Evolutionary conservation across 2,113 vertebrate species (phyloP), one percentile per base, ranked within the genome.

Genomic region (Anser brachyrhynchus): DNA sequence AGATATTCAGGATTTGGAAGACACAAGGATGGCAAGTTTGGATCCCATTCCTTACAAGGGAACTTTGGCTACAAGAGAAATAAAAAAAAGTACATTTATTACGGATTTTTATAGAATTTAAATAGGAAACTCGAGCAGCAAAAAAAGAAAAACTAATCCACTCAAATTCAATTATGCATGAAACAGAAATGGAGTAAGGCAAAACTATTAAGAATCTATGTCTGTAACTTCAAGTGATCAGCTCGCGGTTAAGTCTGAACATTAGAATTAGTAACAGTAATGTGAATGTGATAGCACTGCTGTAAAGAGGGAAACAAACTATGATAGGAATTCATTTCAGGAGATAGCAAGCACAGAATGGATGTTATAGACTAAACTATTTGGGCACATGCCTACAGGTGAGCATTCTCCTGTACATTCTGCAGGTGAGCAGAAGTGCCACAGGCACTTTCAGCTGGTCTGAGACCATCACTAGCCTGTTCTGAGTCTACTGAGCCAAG

Each of bases 1-100:
- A 99, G 97, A 97, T 99, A 99, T 71, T 99, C 99, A 6, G 99
- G 99, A 98, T 99, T 99, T 86, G 99, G 99, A 95, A 99, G 99
- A 98, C 99, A 99, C 80, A 99, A 98, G 3, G 99, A 98, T 20
- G 99, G 99, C n/a, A 99, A 98, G 92, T 99, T 99, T 83, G 99
- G 99, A 93, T 99, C 99, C 99, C 99, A 99, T 94, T 99, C 99
- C 97, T 99, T 99, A 97, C 99, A 99, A 11, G 97, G 97, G 96
- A 99, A 99, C 84, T 99, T 99, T 6, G 97, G 98, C 99, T 99
- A 85, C 29, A 93, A 71, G 51, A 95, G 23, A 97, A 93, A 33
- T 37, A 95, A 6, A 19, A 59, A 94, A 15, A 70, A 94, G 46
- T 46, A 93, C 10, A 87, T 3, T 41, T 33, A 81, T 73, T 57